A percentile compares a stretch with the other conserved stretches of the same genome.
Conservation (phyloP, 1,140 invertebrate species). For the Monochamus saltuarius region DNA sequence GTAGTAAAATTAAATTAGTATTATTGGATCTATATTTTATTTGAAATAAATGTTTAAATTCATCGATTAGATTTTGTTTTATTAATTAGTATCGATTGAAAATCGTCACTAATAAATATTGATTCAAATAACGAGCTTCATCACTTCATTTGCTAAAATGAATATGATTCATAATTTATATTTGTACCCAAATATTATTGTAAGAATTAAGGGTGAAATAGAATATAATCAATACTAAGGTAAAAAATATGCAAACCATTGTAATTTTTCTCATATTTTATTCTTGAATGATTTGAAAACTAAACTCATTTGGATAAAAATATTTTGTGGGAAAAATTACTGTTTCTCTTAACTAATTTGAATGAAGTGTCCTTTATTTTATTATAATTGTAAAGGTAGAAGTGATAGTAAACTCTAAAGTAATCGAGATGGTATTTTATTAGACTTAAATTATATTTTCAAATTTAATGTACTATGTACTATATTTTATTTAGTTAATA, state of each 20-base stretch:
- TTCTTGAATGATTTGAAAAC: background rate
- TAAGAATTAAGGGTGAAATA: too few relatives aligned
- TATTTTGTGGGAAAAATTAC: slow-evolving; percentile 11
- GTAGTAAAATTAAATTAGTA: background rate
- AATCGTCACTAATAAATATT: too few relatives aligned
- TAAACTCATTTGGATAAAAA: slow-evolving; percentile 7
- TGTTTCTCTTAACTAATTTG: slow-evolving; percentile 6
- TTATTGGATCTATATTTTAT: slow-evolving; percentile 11
- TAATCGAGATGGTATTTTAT: too few relatives aligned
- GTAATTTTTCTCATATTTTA: slow-evolving; percentile 9
- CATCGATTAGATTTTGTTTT: slow-evolving; percentile 1
- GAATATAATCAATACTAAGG: too few relatives aligned
- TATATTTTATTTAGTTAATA: slow-evolving; percentile 27
- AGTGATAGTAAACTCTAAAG: slow-evolving; percentile 11
- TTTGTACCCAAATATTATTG: too few relatives aligned
- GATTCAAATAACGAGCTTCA: too few relatives aligned
- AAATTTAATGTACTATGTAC: slow-evolving; percentile 23
- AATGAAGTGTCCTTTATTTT: slow-evolving; percentile 23
- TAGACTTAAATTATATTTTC: slow-evolving; percentile 11
- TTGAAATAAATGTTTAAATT: background rate
- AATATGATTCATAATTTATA: too few relatives aligned
- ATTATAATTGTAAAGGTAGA: slow-evolving; percentile 14
- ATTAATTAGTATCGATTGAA: background rate
- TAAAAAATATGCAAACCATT: background rate
- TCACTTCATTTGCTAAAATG: too few relatives aligned